A percentile compares a stretch with the other conserved stretches of the same genome.
Evolutionary conservation across 2,888 invertebrate species (phyloP).

Genomic region (Eretmocerus hayati): DNA sequence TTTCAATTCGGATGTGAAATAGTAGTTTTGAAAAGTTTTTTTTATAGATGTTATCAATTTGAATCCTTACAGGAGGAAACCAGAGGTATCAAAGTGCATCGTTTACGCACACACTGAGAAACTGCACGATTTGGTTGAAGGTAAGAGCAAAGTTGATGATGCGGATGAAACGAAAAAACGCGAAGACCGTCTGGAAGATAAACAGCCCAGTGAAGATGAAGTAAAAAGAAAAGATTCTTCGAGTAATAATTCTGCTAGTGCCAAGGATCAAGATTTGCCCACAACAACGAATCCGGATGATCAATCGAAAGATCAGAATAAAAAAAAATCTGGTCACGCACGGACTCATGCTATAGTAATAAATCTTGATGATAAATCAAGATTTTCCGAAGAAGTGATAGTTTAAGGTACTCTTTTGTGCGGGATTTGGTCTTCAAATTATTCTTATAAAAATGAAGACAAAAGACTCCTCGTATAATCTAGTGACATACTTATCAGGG

Average conservation of each 20-base stretch:
- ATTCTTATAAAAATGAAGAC: no score
- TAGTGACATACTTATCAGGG: no score
- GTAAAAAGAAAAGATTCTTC: background rate
- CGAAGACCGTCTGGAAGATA: background rate
- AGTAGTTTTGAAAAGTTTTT: no score
- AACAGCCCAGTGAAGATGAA: slow-evolving; percentile 5
- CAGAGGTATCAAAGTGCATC: slow-evolving; percentile 13
- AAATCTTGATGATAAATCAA: slow-evolving; percentile 71
- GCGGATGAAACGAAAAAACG: slow-evolving; percentile 16
- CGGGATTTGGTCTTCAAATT: no score
- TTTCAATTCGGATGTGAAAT: no score
- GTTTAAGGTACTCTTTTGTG: no score
- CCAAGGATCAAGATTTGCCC: background rate
- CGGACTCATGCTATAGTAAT: slow-evolving; percentile 72
- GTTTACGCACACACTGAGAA: background rate
- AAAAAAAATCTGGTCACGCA: slow-evolving; percentile 57
- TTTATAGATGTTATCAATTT: slow-evolving; percentile 12
- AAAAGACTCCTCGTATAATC: no score
- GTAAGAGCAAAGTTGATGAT: slow-evolving; percentile 19
- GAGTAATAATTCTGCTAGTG: background rate
- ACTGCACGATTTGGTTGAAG: slow-evolving; percentile 8
- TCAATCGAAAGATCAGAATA: slow-evolving; percentile 17
- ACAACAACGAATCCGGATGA: slow-evolving; percentile 7
- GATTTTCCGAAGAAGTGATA: slow-evolving; percentile 75
- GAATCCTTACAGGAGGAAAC: slow-evolving; percentile 9